phyloP scores from a whole-genome alignment of 2,797 vertebrate species.

The Myotis planiceps region DNA sequence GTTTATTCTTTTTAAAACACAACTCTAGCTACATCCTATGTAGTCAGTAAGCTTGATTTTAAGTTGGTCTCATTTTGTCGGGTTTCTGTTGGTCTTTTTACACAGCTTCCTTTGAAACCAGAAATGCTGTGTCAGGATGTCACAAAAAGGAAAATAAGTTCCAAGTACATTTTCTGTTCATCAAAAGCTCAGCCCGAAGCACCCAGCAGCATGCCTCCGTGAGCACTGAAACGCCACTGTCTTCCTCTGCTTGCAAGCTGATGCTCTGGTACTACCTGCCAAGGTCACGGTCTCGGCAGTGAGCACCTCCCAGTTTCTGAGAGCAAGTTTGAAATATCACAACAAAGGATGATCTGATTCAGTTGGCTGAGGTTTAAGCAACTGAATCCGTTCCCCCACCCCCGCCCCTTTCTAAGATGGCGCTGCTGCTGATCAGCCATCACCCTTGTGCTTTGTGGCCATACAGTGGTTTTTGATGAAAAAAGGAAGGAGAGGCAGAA shows the following conservation, averaged over 20 bases:
- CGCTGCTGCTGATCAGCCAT: not conserved
- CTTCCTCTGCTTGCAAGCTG: not conserved
- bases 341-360: constrained; percentile 44
- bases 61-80: constrained; percentile 81
- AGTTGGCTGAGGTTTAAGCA: constrained; percentile 59
- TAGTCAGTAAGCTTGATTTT: constrained; percentile 81
- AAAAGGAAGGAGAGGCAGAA: constrained; percentile 63
- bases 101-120: constrained; percentile 83
- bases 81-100: constrained; percentile 82
- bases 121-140: constrained; percentile 83
- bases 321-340: not conserved
- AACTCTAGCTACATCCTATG: constrained; percentile 81
- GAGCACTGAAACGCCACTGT: constrained; percentile 36
- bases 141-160: constrained; percentile 79
- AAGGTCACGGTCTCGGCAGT: not conserved
- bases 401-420: not conserved
- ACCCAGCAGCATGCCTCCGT: constrained; percentile 7
- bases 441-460: constrained; percentile 62
- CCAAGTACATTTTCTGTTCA: constrained; percentile 66
- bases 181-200: constrained; percentile 56
- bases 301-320: not conserved
- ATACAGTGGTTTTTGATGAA: constrained; percentile 69
- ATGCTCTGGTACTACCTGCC: not conserved
- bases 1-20: constrained; percentile 83
- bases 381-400: not conserved